Evolutionary conservation across 2,888 invertebrate species (phyloP).

Genomic region (Drosophila multiciliata): DNA sequence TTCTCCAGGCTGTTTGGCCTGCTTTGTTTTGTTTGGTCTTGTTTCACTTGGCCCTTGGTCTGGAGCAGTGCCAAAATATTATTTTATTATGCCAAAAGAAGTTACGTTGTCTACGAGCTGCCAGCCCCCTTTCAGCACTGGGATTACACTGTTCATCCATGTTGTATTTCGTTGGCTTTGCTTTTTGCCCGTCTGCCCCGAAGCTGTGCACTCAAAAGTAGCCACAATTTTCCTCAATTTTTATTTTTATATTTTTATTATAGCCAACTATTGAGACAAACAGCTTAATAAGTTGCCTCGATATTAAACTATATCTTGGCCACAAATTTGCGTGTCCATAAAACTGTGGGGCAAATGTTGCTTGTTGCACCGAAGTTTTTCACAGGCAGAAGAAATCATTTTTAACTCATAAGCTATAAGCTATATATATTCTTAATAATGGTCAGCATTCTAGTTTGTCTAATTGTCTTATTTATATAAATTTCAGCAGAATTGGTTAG

Average conservation of each 20-base stretch:
- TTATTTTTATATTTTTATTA: constrained; percentile 20
- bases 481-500: background rate
- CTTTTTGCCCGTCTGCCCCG: constrained; percentile 25
- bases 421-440: background rate
- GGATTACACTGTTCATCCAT: constrained; percentile 52
- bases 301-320: constrained; percentile 30
- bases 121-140: constrained; percentile 32
- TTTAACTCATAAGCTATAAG: background rate
- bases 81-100: constrained; percentile 72
- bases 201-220: constrained; percentile 55
- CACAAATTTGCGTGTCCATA: constrained; percentile 11
- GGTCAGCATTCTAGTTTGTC: background rate
- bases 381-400: background rate
- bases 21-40: constrained; percentile 29
- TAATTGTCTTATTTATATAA: background rate
- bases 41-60: constrained; percentile 29
- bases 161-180: constrained; percentile 30
- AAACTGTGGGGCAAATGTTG: no score
- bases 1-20: constrained; percentile 38
- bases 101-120: constrained; percentile 52
- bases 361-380: background rate
- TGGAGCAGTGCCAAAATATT: constrained; percentile 68
- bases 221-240: constrained; percentile 54
- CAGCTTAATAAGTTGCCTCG: constrained; percentile 37
- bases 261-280: constrained; percentile 27